These are phyloP conservation scores for Holothuria glaberrima DNA, from an alignment of 35 echinoderm and acorn worm species.

Conservation along the genomic window DNA sequence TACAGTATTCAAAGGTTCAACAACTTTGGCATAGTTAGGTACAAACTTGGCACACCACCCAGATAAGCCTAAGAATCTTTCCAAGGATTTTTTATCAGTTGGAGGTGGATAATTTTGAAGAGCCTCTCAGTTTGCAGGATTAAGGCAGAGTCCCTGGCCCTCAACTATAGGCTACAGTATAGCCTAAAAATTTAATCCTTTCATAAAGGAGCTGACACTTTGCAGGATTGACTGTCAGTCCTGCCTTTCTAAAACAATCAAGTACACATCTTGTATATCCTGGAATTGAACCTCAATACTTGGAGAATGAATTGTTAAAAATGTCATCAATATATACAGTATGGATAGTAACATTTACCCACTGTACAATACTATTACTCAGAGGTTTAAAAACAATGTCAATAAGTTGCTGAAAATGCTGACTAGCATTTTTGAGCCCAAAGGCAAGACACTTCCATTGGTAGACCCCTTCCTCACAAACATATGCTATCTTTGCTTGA, in stretches of 20 bases:
- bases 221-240: constrained; percentile 27
- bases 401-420: constrained; percentile 48
- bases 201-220: constrained; percentile 32
- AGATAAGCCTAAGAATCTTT: constrained; percentile 28
- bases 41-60: constrained; percentile 40
- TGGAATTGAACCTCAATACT: not conserved
- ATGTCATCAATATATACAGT: constrained; percentile 62
- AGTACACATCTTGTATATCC: constrained; percentile 27
- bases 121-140: constrained; percentile 15
- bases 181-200: constrained; percentile 9
- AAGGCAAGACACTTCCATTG: constrained; percentile 24
- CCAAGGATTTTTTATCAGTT: constrained; percentile 17
- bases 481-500: constrained; percentile 22
- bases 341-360: constrained; percentile 41
- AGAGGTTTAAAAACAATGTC: constrained; percentile 21
- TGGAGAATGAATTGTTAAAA: constrained; percentile 18
- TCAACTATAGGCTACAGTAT: not conserved
- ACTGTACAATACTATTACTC: constrained; percentile 1
- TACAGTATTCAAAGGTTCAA: constrained; percentile 19
- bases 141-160: not conserved
- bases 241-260: constrained; percentile 26
- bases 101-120: constrained; percentile 11
- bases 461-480: constrained; percentile 39
- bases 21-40: not conserved
- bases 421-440: constrained; percentile 25